These are phyloP conservation scores for Automeris io DNA, from an alignment of 2,888 invertebrate species.

Conservation along the genomic window DNA sequence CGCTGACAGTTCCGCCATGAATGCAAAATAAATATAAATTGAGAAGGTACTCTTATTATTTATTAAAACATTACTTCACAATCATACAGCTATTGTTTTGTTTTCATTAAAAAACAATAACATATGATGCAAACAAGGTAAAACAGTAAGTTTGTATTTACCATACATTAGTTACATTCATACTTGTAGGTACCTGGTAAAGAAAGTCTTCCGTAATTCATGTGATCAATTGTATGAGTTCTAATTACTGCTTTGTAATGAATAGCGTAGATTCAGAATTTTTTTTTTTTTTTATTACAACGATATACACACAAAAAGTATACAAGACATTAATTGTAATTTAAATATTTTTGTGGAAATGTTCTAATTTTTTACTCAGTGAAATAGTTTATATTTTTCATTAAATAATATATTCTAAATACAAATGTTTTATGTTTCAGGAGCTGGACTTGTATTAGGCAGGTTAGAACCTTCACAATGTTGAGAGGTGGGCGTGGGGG, in stretches of 20 bases:
- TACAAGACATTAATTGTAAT: no score
- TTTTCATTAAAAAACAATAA: conserved; percentile 20
- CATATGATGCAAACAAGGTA: conserved; percentile 19
- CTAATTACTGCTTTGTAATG: neutral
- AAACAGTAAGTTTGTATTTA: conserved; percentile 10
- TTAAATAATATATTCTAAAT: neutral
- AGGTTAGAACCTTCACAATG: conserved; percentile 68
- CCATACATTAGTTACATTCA: conserved; percentile 11
- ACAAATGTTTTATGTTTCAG: conserved; percentile 38
- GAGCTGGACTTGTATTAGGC: conserved; percentile 48
- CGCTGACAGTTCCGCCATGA: conserved; percentile 78
- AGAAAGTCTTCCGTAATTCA: conserved; percentile 38
- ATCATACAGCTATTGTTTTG: conserved; percentile 20
- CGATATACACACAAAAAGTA: no score
- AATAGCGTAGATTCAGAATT: neutral
- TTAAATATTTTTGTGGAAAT: no score
- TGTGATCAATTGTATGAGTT: neutral
- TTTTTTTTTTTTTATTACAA: no score
- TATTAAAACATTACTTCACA: conserved; percentile 16
- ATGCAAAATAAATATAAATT: conserved; percentile 78
- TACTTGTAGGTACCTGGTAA: conserved; percentile 8
- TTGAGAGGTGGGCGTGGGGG: conserved; percentile 77
- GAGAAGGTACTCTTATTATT: conserved; percentile 49
- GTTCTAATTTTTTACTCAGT: no score
- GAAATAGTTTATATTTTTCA: no score